These are phyloP conservation scores for Syrista parreyssii DNA, from an alignment of 2,888 invertebrate genomes.

Conservation along the genomic window DNA sequence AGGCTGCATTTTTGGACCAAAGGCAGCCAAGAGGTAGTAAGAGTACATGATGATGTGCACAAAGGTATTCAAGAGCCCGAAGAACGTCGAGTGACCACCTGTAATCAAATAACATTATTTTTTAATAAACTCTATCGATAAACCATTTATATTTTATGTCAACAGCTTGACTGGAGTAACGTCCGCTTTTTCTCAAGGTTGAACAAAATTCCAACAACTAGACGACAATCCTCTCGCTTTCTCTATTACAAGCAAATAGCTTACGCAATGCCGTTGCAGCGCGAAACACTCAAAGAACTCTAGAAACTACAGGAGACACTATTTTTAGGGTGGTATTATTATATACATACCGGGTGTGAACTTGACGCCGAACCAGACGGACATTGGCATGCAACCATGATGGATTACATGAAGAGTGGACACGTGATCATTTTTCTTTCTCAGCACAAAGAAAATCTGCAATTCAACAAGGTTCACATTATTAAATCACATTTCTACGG, in stretches of 20 bases:
- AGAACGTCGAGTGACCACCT: slow-evolving; percentile 97
- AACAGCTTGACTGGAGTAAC: not conserved
- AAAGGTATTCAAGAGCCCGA: slow-evolving; percentile 93
- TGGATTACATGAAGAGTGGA: slow-evolving; percentile 95
- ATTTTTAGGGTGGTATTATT: not conserved
- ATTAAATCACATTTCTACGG: not conserved
- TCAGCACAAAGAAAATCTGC: slow-evolving; percentile 92
- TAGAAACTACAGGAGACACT: not conserved
- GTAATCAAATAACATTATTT: slow-evolving; percentile 31
- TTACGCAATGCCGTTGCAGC: not conserved
- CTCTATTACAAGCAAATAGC: not conserved
- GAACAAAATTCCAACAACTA: not conserved
- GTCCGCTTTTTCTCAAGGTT: not conserved
- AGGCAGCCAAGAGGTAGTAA: slow-evolving; percentile 91
- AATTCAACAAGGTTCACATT: slow-evolving; percentile 46
- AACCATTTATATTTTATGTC: not conserved
- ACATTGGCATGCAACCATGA: slow-evolving; percentile 97
- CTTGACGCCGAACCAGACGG: slow-evolving; percentile 97
- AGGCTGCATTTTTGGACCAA: slow-evolving; percentile 87
- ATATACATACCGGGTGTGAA: slow-evolving; percentile 84
- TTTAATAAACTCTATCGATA: not conserved
- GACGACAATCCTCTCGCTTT: not conserved
- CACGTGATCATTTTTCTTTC: slow-evolving; percentile 95
- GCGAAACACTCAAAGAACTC: not conserved
- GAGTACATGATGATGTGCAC: slow-evolving; percentile 98